These are phyloP conservation scores for Achatina immaculata DNA, from an alignment of 1,140 invertebrate species.

Conservation along the genomic window DNA sequence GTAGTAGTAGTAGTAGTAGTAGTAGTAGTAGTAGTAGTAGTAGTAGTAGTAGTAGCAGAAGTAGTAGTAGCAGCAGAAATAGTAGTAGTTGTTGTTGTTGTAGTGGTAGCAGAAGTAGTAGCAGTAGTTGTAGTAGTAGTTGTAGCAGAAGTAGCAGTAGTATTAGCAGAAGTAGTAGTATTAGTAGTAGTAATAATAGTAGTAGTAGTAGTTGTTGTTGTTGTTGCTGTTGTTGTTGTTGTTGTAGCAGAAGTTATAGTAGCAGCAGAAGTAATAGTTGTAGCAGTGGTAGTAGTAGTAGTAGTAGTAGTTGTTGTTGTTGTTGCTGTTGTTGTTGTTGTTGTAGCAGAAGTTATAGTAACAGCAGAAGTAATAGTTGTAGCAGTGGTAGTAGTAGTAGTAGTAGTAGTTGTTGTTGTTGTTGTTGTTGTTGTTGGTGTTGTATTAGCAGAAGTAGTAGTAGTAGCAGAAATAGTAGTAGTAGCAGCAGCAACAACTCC, in stretches of 20 bases:
- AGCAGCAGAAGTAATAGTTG: background rate
- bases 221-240: background rate
- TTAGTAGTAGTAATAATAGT: background rate
- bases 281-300: background rate
- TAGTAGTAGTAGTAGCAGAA: constrained; percentile 10
- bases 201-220: constrained; percentile 28
- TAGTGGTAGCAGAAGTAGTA: too few species aligned
- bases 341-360: background rate
- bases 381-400: constrained; percentile 18
- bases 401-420: constrained; percentile 17
- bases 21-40: constrained; percentile 24
- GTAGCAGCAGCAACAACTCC: too few species aligned
- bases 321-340: background rate
- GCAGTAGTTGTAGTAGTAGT: constrained; percentile 7
- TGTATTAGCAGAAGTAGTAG: too few species aligned
- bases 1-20: constrained; percentile 24
- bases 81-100: background rate
- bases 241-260: background rate
- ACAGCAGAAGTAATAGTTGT: too few species aligned
- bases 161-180: background rate
- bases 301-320: constrained; percentile 5
- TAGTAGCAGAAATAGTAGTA: too few species aligned
- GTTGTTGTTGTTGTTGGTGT: too few species aligned
- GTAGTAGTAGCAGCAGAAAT: constrained; percentile 6
- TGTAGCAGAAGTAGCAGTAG: constrained; percentile 15